These are phyloP conservation scores for Cyclophora punctaria DNA, from an alignment of 2,888 invertebrate genomes.

Conservation along the genomic window DNA sequence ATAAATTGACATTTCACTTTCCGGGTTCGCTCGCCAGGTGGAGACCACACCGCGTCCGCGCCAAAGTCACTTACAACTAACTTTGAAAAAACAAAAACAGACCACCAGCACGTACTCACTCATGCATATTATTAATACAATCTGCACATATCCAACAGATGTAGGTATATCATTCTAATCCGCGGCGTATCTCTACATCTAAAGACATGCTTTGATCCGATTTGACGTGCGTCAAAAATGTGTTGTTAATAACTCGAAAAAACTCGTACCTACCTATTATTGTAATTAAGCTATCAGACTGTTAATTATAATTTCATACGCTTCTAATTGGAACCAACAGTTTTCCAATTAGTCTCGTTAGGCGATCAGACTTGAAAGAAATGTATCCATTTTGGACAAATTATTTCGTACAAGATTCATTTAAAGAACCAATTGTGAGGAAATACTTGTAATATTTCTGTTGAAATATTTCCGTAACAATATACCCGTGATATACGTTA, in stretches of 20 bases:
- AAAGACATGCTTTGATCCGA: neutral
- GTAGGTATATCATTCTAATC: conserved; percentile 9
- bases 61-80: conserved; percentile 68
- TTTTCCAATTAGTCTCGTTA: neutral
- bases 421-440: too few relatives aligned
- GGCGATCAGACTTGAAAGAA: too few relatives aligned
- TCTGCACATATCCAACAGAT: conserved; percentile 47
- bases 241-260: neutral
- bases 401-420: too few relatives aligned
- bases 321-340: neutral
- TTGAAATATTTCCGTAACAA: too few relatives aligned
- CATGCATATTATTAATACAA: conserved; percentile 63
- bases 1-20: conserved; percentile 58
- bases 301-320: neutral
- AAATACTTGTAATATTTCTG: too few relatives aligned
- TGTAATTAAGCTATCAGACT: neutral
- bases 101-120: conserved; percentile 62
- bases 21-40: conserved; percentile 52
- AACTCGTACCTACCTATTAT: neutral
- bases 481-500: too few relatives aligned
- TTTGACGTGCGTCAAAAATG: neutral
- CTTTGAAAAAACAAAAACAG: conserved; percentile 56
- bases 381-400: too few relatives aligned
- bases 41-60: conserved; percentile 58
- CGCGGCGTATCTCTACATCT: too few relatives aligned